phyloP scores from a whole-genome alignment of 2,888 invertebrate genomes.

The Lysandra bellargus region DNA sequence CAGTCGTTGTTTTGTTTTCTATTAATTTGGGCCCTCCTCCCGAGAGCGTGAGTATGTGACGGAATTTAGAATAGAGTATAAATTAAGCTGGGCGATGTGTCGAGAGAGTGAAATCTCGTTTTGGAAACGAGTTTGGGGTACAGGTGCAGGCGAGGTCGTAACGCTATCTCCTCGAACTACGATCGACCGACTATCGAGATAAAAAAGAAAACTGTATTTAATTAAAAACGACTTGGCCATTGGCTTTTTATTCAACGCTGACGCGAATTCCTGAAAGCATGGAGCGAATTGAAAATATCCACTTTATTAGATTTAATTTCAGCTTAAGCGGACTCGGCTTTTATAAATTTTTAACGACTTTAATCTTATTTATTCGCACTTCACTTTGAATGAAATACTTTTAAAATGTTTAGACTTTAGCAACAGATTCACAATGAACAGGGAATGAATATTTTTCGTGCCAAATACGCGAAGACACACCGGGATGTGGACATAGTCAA shows the following conservation, averaged over 20 bases:
- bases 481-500: no score
- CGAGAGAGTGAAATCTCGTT: conserved; percentile 76
- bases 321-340: not conserved
- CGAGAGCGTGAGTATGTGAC: conserved; percentile 5
- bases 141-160: conserved; percentile 61
- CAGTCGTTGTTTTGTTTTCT: not conserved
- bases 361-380: conserved; percentile 11
- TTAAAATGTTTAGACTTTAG: not conserved
- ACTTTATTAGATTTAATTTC: conserved; percentile 18
- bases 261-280: conserved; percentile 21
- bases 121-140: conserved; percentile 68
- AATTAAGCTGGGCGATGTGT: conserved; percentile 45
- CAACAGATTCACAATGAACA: not conserved
- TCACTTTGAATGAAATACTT: not conserved
- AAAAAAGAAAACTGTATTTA: conserved; percentile 29
- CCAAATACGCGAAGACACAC: not conserved
- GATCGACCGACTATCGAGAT: conserved; percentile 11
- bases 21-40: conserved; percentile 3
- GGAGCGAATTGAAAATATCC: conserved; percentile 27
- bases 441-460: no score
- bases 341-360: conserved; percentile 1
- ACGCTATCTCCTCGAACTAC: conserved; percentile 43
- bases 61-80: conserved; percentile 29
- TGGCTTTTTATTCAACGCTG: conserved; percentile 26
- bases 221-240: conserved; percentile 29